Conservation (phyloP, 2,888 invertebrate genomes). For the Alsophila aescularia region DNA sequence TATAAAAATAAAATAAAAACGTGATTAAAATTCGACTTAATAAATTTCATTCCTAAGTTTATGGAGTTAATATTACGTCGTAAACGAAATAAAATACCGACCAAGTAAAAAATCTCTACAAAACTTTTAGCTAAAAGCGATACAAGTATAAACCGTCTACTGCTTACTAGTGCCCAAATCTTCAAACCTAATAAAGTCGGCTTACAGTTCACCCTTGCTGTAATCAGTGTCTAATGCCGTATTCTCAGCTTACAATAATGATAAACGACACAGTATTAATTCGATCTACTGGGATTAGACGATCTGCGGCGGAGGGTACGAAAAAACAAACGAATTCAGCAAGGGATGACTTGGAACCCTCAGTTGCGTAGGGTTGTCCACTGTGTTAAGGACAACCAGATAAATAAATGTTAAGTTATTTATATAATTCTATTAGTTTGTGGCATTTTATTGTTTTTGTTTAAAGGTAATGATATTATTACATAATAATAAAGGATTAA, state of each 20-base stretch:
- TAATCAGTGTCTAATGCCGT: conserved; percentile 80
- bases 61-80: too few relatives aligned
- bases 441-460: too few relatives aligned
- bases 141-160: conserved; percentile 8
- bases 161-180: conserved; percentile 38
- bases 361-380: conserved; percentile 23
- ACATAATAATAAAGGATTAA: too few relatives aligned
- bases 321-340: conserved; percentile 80
- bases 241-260: conserved; percentile 82
- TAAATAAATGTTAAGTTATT: not conserved
- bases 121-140: not conserved
- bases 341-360: conserved; percentile 52
- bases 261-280: conserved; percentile 83
- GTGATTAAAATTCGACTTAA: too few relatives aligned
- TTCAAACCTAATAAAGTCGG: conserved; percentile 51
- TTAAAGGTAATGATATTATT: too few relatives aligned
- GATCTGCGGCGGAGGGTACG: conserved; percentile 62
- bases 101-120: not conserved
- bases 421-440: too few relatives aligned
- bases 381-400: not conserved
- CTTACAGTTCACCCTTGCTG: conserved; percentile 71
- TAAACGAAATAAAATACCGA: too few relatives aligned
- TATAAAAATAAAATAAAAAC: too few relatives aligned
- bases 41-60: too few relatives aligned
- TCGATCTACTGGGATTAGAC: conserved; percentile 79